A percentile compares a stretch with the other conserved stretches of the same genome.
These are phyloP conservation scores for Anthopleura xanthogrammica DNA, from an alignment of 92 coral and sea anemone species.

Conservation along the genomic window DNA sequence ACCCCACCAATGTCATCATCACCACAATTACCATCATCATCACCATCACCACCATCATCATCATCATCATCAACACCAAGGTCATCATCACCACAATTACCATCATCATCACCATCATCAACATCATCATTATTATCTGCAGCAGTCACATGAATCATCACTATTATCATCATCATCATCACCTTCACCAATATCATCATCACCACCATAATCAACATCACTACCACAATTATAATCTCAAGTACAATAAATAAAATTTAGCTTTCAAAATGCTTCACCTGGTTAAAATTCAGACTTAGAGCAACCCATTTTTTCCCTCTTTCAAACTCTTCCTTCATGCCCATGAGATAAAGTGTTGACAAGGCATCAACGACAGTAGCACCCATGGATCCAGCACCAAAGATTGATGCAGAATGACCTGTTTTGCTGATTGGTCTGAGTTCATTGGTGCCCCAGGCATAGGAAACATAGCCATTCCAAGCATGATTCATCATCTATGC, in stretches of 20 bases:
- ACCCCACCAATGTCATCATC: background rate
- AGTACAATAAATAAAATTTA: no score
- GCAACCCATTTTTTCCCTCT: constrained; percentile 95
- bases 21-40: background rate
- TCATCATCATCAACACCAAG: background rate
- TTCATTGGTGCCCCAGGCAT: constrained; percentile 97
- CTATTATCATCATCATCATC: background rate
- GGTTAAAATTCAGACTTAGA: constrained; percentile 64
- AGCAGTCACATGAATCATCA: background rate
- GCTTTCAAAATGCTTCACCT: constrained; percentile 43
- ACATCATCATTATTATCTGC: background rate
- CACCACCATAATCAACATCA: no score
- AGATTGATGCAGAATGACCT: constrained; percentile 88
- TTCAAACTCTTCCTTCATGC: constrained; percentile 87
- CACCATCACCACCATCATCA: background rate
- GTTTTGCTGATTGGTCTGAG: constrained; percentile 88
- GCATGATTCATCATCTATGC: constrained; percentile 96
- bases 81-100: background rate
- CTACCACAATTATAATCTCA: no score
- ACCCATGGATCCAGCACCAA: constrained; percentile 89
- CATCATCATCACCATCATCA: background rate
- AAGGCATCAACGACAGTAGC: constrained; percentile 93
- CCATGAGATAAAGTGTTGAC: constrained; percentile 94
- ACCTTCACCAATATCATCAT: background rate
- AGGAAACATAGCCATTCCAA: constrained; percentile 85